Percentiles rank a stretch among this genome's conserved stretches.
Evolutionary conservation across 1,140 invertebrate genomes (phyloP).

Genomic region (Polyergus mexicanus): DNA sequence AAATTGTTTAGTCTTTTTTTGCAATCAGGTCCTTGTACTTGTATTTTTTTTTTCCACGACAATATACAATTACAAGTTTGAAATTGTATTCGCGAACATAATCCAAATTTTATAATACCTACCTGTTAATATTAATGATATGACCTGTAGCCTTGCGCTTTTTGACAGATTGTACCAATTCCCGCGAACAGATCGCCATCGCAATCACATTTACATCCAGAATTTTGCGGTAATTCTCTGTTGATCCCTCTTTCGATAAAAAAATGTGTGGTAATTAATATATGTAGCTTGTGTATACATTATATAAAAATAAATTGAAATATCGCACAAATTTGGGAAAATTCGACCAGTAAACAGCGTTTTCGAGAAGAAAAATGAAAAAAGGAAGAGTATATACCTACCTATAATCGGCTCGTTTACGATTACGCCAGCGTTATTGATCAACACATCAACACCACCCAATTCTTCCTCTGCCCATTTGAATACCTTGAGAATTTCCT

Average conservation of each 20-base stretch:
- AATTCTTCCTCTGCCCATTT: constrained; percentile 87
- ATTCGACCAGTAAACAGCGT: neutral
- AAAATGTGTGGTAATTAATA: neutral
- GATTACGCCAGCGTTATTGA: constrained; percentile 89
- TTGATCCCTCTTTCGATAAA: constrained; percentile 66
- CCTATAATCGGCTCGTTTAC: constrained; percentile 37
- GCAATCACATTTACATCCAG: constrained; percentile 91
- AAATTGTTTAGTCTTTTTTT: too few relatives aligned
- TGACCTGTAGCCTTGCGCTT: constrained; percentile 83
- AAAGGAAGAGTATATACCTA: constrained; percentile 9
- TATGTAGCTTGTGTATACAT: too few relatives aligned
- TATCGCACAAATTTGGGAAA: neutral
- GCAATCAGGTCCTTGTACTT: too few relatives aligned
- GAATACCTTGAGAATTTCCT: constrained; percentile 88
- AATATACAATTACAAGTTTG: too few relatives aligned
- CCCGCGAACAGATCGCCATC: constrained; percentile 85
- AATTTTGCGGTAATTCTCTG: constrained; percentile 86
- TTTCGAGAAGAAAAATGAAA: neutral
- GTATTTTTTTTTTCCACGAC: too few relatives aligned
- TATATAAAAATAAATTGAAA: neutral
- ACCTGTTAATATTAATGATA: constrained; percentile 89
- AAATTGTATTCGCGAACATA: neutral
- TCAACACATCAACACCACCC: constrained; percentile 88
- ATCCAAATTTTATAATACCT: neutral
- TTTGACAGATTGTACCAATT: constrained; percentile 86